Evolutionary conservation across 2,797 vertebrate genomes (phyloP).

Genomic region (Hapalemur alaotrensis): DNA sequence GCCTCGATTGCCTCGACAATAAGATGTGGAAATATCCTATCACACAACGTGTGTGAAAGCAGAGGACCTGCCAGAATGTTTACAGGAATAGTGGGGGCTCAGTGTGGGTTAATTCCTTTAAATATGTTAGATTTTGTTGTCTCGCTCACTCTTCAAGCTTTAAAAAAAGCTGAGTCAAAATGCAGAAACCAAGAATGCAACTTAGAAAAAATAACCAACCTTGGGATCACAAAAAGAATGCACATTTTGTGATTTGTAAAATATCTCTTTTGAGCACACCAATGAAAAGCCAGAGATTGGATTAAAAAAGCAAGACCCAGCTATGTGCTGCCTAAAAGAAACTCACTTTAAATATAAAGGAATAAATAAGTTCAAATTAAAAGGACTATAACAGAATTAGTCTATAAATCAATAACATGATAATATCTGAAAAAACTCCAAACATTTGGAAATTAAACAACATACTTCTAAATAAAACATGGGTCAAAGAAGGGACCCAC

Average conservation of each 20-base stretch:
- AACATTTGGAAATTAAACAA: background rate
- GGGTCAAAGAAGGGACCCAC: background rate
- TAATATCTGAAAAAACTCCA: background rate
- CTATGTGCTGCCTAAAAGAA: background rate
- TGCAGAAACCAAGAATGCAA: background rate
- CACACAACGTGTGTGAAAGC: background rate
- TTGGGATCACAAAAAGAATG: background rate
- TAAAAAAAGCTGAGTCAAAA: conserved; percentile 37
- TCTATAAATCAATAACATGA: background rate
- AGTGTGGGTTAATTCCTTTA: background rate
- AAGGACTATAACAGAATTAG: background rate
- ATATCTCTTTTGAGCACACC: background rate
- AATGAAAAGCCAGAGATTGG: background rate
- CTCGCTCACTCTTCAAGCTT: background rate
- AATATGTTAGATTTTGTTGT: background rate
- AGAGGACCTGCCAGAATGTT: background rate
- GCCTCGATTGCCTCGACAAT: rapidly evolving
- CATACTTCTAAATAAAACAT: background rate
- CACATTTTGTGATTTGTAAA: background rate
- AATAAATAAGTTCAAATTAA: background rate
- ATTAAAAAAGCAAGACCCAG: background rate
- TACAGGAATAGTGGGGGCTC: background rate
- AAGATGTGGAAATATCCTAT: background rate
- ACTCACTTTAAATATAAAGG: background rate
- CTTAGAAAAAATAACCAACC: background rate